Evolutionary conservation across 2,113 vertebrate species (phyloP).

Genomic region (Sakesphorus luctuosus): DNA sequence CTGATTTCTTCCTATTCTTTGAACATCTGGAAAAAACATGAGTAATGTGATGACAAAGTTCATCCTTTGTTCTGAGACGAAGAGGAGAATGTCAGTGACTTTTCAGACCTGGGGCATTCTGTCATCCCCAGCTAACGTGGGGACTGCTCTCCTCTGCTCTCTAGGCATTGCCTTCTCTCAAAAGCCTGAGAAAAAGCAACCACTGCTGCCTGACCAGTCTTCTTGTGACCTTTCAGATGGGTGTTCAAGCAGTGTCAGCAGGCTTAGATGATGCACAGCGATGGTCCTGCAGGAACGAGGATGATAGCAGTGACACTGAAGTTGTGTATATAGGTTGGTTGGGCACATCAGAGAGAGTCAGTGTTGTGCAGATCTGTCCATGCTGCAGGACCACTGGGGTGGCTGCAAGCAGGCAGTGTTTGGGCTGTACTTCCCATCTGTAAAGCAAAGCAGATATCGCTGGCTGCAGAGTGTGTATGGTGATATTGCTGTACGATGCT

Average conservation of each 20-base stretch:
- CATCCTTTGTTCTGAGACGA: neutral
- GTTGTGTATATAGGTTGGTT: accelerated
- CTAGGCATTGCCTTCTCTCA: accelerated
- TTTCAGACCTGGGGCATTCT: neutral
- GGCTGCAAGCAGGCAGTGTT: neutral
- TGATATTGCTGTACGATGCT: neutral
- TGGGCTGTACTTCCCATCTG: neutral
- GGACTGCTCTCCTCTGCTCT: neutral
- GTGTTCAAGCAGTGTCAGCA: neutral
- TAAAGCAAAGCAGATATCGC: neutral
- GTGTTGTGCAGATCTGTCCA: neutral
- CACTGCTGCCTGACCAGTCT: neutral
- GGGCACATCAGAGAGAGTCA: accelerated
- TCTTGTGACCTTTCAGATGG: constrained; percentile 9
- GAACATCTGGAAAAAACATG: neutral
- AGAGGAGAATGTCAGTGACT: constrained; percentile 18
- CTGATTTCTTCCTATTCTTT: constrained; percentile 11
- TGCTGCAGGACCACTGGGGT: neutral
- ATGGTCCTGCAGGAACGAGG: neutral
- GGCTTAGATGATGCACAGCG: accelerated
- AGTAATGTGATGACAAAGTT: constrained; percentile 7
- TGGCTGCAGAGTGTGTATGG: neutral
- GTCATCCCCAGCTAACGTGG: neutral
- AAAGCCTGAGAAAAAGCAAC: neutral
- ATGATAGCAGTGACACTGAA: neutral